phyloP scores from a whole-genome alignment of 2,113 vertebrate species.

The Paradoxurus hermaphroditus region DNA sequence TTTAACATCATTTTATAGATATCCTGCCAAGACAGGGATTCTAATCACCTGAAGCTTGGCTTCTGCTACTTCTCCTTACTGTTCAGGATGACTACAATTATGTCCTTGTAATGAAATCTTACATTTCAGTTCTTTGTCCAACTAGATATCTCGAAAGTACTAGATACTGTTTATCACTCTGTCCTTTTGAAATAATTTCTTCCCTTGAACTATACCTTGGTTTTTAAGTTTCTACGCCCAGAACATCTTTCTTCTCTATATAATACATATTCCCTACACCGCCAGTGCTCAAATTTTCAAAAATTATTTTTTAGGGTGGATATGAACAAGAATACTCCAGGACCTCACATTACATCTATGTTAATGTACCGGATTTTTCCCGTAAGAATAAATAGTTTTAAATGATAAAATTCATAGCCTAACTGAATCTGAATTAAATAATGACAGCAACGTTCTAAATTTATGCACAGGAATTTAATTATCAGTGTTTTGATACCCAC shows the following conservation, averaged over 20 bases:
- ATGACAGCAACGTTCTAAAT: not conserved
- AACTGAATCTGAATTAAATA: conserved; percentile 13
- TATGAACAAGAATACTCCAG: not conserved
- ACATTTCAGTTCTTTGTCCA: not conserved
- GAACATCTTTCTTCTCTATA: not conserved
- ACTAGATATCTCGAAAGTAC: not conserved
- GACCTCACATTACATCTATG: not conserved
- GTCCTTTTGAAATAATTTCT: not conserved
- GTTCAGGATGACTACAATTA: not conserved
- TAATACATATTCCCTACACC: not conserved
- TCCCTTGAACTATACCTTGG: not conserved
- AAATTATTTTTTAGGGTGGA: not conserved
- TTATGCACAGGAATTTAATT: not conserved
- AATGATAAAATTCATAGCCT: not conserved
- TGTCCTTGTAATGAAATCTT: not conserved
- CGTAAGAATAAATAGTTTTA: not conserved
- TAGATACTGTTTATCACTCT: not conserved
- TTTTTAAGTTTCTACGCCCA: not conserved
- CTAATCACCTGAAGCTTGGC: not conserved
- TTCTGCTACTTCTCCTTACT: not conserved
- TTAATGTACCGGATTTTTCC: not conserved
- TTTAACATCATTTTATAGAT: not conserved
- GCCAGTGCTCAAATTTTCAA: not conserved
- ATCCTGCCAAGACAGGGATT: not conserved
- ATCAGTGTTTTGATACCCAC: not conserved